These are phyloP conservation scores for Drosophila anomalata DNA, from an alignment of 2,888 invertebrate species.

Conservation along the genomic window DNA sequence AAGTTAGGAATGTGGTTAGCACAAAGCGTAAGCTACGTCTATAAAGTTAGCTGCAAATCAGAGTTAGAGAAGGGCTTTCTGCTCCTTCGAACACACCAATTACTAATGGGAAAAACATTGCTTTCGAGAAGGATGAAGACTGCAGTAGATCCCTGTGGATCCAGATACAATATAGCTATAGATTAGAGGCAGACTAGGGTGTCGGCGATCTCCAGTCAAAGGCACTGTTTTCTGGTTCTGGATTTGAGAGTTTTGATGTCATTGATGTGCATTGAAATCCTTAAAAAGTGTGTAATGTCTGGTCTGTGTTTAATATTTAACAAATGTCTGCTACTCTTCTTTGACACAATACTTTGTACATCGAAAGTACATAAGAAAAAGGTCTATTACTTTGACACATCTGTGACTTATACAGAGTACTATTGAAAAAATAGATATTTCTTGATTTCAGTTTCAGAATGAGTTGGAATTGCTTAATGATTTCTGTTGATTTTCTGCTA, in stretches of 20 bases:
- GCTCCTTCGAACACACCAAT: not conserved
- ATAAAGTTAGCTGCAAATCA: conserved; percentile 9
- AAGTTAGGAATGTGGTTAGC: conserved; percentile 39
- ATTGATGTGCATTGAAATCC: conserved; percentile 36
- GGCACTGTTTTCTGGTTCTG: conserved; percentile 73
- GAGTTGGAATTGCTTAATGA: conserved; percentile 23
- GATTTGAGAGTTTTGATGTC: conserved; percentile 17
- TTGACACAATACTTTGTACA: conserved; percentile 30
- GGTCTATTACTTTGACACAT: not conserved
- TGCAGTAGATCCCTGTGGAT: conserved; percentile 8
- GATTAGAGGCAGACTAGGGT: conserved; percentile 49
- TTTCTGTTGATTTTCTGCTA: conserved; percentile 16
- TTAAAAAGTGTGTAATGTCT: conserved; percentile 7
- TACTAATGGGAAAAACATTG: conserved; percentile 19
- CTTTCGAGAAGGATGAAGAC: conserved; percentile 24
- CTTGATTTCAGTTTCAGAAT: not conserved
- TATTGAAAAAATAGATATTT: not conserved
- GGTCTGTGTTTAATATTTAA: conserved; percentile 4
- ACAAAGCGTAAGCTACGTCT: conserved; percentile 7
- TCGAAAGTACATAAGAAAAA: conserved; percentile 5
- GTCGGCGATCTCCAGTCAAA: conserved; percentile 63
- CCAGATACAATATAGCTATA: conserved; percentile 28
- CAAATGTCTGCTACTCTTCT: conserved; percentile 2
- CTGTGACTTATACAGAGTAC: not conserved
- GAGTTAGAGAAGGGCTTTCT: conserved; percentile 12